These are phyloP conservation scores for Mastigias papua DNA, from an alignment of 30 jellyfish, hydroid and myxozoan species.

Conservation along the genomic window DNA sequence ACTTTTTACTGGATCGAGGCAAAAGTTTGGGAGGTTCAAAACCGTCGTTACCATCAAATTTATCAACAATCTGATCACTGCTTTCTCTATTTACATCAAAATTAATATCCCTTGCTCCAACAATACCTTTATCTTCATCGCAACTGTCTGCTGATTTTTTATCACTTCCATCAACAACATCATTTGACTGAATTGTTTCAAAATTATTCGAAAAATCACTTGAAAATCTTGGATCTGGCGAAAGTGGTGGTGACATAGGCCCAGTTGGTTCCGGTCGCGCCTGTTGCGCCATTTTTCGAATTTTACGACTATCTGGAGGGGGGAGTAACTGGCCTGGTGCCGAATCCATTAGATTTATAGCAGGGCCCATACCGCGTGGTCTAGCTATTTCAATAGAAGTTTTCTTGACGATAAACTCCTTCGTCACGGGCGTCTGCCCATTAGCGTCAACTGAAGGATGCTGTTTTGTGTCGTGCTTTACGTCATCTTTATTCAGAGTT, in stretches of 20 bases:
- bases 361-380: slow-evolving; percentile 83
- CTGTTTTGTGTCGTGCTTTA: not conserved
- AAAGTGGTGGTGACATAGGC: slow-evolving; percentile 50
- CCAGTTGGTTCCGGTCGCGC: slow-evolving; percentile 48
- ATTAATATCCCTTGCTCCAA: not conserved
- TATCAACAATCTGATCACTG: not conserved
- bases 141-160: slow-evolving; percentile 14
- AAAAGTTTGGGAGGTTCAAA: slow-evolving; percentile 58
- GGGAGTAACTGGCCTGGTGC: slow-evolving; percentile 97
- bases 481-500: not conserved
- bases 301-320: slow-evolving; percentile 87
- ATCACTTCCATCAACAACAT: slow-evolving; percentile 13
- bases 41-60: slow-evolving; percentile 27
- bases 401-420: slow-evolving; percentile 56
- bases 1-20: slow-evolving; percentile 18
- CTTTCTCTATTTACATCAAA: not conserved
- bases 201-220: slow-evolving; percentile 13
- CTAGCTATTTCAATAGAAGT: slow-evolving; percentile 89
- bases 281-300: slow-evolving; percentile 58
- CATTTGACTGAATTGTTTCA: not conserved
- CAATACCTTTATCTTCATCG: slow-evolving; percentile 2
- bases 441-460: not conserved
- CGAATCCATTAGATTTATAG: slow-evolving; percentile 93
- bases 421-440: slow-evolving; percentile 37
- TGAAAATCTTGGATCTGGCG: slow-evolving; percentile 61